Base-by-base conservation (phyloP, 2,888 invertebrate genomes). In the Itoplectis maculator region DNA sequence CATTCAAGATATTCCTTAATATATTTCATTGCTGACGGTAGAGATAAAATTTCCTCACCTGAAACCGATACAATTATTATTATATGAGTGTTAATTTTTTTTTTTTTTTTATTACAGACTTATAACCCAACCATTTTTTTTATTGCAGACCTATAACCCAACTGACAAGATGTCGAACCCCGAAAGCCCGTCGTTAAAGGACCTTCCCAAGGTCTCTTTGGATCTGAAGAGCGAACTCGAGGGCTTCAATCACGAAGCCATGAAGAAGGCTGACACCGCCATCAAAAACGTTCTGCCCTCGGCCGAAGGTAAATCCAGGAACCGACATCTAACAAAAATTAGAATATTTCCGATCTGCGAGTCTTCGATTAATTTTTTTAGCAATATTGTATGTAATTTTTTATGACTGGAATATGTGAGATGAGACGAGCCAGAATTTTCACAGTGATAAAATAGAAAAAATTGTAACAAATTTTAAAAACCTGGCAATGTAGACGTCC, bases 211-310 rank as follows among this genome's bases (percentile, higher is more conserved):
- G 95, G 98, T 98, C 86, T 97, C 97, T 87, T 95, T 95, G 77
- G 97, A 97, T 93, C 95, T 98, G 86, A 98, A 98, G 94, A 97
- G 96, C 92, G 98, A 98, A 94, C 95, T 99, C 89, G 97, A 98
- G 93, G 96, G 96, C 69, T 99, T 99, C 95, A 97, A 98, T 93
- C 95, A 97, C 82, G 96, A 96, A 90, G 96, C 97, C 90, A 95
- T 99, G 93, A 97, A 97, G 92, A 97, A 97, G 91, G 97, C 97
- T 8, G 96, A 96, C 88, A 98, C 98, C 78, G 95, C 97, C 86
- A 98, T 98, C 93, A 99, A 99, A 93, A 97, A 97, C 81, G 95
- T 98, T 84, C 94, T 99, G 89, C 99, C 99, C 79, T 97, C 98
- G 56, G 98, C 98, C 88, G 97, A 98, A 96, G 98, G 98, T 98